Evolutionary conservation across 2,888 invertebrate species (phyloP), one percentile per base, ranked within the genome.

Genomic region (Eupithecia centaureata): DNA sequence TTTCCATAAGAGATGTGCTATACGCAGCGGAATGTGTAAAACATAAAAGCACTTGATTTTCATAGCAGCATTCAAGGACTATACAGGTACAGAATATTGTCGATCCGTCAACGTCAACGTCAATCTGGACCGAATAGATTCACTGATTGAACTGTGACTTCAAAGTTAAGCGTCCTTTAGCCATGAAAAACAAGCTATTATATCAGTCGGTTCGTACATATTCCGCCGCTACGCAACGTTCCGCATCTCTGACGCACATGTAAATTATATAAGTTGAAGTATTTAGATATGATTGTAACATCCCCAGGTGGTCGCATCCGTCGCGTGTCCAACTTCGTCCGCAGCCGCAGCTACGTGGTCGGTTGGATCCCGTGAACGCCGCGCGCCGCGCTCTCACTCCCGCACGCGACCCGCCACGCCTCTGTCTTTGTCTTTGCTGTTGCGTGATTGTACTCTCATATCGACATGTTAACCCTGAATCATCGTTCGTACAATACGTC

Each of bases 261-360:
- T 38, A n/a, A 1, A 8, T n/a, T n/a, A 38, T 38, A 38, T 38
- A 1, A 5, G n/a, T 38, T 35, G 7, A 5, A 38, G 5, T 38
- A 38, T 38, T 18, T 8, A 42, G 2, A 18, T 18, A 8, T 42
- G 2, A 5, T 15, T 22, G 0, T 22, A 4, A 22, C 12, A 22
- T 47, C 22, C 47, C 10, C 47, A 67, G 88, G 94, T 95, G 96
- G 94, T 88, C 97, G 97, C 86, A 94, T 96, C 89, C 95, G 96
- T 85, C 96, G 97, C 87, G 94, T 95, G 94, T 96, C 96, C 88
- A 95, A 96, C 90, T 95, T 96, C 93, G 95, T 95, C 77, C 93
- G 93, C 86, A 92, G 93, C 85, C 96, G 96, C 90, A 97, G 97
- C 91, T 96, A 96, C 92, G 95, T 96, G 86, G 96, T 96, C 89